phyloP scores from a whole-genome alignment of 2,797 vertebrate species.

The Pangasius larnaudii region DNA sequence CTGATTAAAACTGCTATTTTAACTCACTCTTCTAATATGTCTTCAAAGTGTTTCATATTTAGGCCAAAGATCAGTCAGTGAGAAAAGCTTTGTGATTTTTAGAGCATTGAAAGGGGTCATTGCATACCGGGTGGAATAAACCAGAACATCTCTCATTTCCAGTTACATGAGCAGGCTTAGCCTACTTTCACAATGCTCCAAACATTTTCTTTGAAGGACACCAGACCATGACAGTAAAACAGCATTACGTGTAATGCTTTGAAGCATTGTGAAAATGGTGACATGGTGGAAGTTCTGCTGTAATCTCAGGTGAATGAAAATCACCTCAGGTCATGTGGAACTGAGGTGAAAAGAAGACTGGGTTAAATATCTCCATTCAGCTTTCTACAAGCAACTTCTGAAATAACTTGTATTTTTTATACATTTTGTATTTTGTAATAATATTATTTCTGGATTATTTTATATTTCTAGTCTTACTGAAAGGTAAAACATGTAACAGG shows the following conservation, averaged over 20 bases:
- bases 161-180: constrained; percentile 46
- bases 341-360: not conserved
- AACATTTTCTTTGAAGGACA: constrained; percentile 67
- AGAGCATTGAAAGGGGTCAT: constrained; percentile 59
- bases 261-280: constrained; percentile 35
- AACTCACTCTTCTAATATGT: constrained; percentile 19
- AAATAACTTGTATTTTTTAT: not conserved
- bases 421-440: not conserved
- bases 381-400: not conserved
- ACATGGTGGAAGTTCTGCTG: not conserved
- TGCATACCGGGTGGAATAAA: constrained; percentile 56
- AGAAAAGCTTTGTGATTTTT: constrained; percentile 57
- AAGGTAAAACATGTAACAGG: not conserved
- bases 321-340: constrained; percentile 10
- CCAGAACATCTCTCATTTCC: constrained; percentile 41
- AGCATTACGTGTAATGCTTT: constrained; percentile 45
- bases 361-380: not conserved
- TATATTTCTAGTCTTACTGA: not conserved
- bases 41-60: constrained; percentile 31
- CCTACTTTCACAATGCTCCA: constrained; percentile 56
- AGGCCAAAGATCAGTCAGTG: constrained; percentile 41
- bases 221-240: constrained; percentile 54
- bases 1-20: not conserved
- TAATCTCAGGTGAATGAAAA: constrained; percentile 8
- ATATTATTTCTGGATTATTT: not conserved